Evolutionary conservation across 2,113 vertebrate species (phyloP), one percentile per base, ranked within the genome.

Genomic region (Narcine bancroftii): DNA sequence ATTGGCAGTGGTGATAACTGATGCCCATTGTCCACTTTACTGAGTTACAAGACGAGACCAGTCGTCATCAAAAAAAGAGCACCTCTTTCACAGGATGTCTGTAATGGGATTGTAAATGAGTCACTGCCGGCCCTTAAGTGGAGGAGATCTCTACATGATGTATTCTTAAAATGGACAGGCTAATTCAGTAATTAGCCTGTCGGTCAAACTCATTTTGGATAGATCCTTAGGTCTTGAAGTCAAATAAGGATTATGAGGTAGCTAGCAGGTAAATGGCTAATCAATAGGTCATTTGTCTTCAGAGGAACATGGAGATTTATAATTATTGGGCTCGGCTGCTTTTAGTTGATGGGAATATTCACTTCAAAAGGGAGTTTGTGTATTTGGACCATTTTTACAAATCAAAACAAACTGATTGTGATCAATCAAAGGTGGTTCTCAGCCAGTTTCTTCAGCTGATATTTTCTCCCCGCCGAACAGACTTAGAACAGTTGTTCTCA

Each of bases 171-270:
- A 45, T 26, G 65, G 63, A 66, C 89, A 71, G 63, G 89, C 24
- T 69, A 69, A 91, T 91, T 91, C 89, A 91, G 89, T 69, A 45
- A 91, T 91, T 42, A 91, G 65, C 63, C 65, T 50, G 63, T 66
- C 87, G 9, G 36, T 91, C 89, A 66, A 91, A 91, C 89, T 42
- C 89, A 71, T 71, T 69, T 33, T 33, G 65, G 45, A 71, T 47
- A 47, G 45, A 45, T 60, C 53, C 53, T 60, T 50, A n/a, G 53
- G 56, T 60, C n/a, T 87, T 60, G 50, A 87, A 87, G 81, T 87
- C 63, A 69, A 91, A 69, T 66, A 71, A 91, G 19, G 42, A 45
- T 91, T 45, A 69, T 71, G 65, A 91, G n/a, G 36, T 24, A 69
- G 89, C 36, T 47, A 6, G 17, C 53, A 63, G 81, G 81, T 87